phyloP scores from a whole-genome alignment of 1,140 invertebrate species.

The Trachymyrmex cornetzi region DNA sequence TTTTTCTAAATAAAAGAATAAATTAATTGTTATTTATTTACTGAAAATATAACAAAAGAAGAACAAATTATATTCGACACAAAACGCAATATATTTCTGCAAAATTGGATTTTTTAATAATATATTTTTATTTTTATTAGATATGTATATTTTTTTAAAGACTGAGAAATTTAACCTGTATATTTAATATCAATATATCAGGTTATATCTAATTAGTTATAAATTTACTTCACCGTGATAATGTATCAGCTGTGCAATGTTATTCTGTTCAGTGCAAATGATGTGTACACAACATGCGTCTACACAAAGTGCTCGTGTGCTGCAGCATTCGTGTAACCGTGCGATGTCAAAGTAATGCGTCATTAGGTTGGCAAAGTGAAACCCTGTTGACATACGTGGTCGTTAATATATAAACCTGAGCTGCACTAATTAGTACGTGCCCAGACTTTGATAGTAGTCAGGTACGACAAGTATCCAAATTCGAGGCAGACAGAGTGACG shows the following conservation, averaged over 20 bases:
- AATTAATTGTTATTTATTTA: constrained; percentile 23
- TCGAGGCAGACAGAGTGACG: constrained; percentile 18
- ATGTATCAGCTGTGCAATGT: constrained; percentile 29
- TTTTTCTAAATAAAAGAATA: not conserved
- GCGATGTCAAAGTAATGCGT: constrained; percentile 49
- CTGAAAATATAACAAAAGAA: not conserved
- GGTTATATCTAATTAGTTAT: not conserved
- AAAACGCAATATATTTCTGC: not conserved
- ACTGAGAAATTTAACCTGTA: not conserved
- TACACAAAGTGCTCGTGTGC: constrained; percentile 19
- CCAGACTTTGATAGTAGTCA: constrained; percentile 29
- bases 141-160: not conserved
- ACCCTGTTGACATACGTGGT: constrained; percentile 57
- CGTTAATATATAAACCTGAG: constrained; percentile 59
- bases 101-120: not conserved
- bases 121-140: not conserved
- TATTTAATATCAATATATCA: constrained; percentile 12
- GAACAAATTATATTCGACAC: not conserved
- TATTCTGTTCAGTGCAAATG: constrained; percentile 4
- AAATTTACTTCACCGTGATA: not conserved
- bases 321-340: constrained; percentile 8
- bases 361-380: constrained; percentile 56
- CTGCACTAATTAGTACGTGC: constrained; percentile 53
- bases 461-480: constrained; percentile 21
- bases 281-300: constrained; percentile 25